A percentile compares a stretch with the other conserved stretches of the same genome.
Conservation (phyloP, 2,113 vertebrate species). For the Planiliza haematocheilus region DNA sequence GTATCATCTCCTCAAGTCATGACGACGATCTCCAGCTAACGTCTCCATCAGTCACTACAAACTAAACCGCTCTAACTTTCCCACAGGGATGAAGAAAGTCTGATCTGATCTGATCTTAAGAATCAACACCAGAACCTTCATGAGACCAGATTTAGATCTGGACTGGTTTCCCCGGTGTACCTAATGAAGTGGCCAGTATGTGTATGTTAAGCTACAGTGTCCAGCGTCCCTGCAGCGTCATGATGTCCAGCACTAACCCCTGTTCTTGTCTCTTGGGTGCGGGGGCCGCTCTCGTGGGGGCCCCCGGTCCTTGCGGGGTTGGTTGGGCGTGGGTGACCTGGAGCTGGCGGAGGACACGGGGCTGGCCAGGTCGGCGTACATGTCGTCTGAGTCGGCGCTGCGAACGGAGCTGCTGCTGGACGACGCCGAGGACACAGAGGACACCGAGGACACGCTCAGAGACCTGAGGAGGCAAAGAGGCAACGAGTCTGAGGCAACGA, state of each 20-base stretch:
- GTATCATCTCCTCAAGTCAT: no score
- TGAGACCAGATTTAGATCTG: no score
- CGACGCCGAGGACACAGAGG: conserved; percentile 93
- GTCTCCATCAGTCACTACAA: no score
- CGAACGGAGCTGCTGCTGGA: conserved; percentile 94
- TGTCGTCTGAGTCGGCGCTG: conserved; percentile 96
- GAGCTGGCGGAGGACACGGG: conserved; percentile 97
- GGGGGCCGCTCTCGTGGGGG: conserved; percentile 43
- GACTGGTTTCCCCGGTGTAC: no score
- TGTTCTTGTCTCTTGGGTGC: conserved; percentile 53
- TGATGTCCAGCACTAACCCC: conserved; percentile 52
- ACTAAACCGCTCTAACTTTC: no score
- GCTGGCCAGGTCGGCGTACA: conserved; percentile 97
- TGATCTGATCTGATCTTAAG: no score
- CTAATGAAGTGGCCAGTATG: no score
- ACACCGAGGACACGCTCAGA: conserved; percentile 97
- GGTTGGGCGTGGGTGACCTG: conserved; percentile 88
- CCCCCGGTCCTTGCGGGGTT: conserved; percentile 90
- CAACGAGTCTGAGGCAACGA: not conserved
- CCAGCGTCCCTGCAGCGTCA: no score
- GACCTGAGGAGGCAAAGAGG: conserved; percentile 87
- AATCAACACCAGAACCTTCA: no score
- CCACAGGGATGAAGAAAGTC: no score
- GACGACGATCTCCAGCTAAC: no score
- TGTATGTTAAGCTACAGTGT: no score